These are phyloP conservation scores for Diploptera punctata DNA, from an alignment of 2,888 invertebrate genomes.

Conservation along the genomic window DNA sequence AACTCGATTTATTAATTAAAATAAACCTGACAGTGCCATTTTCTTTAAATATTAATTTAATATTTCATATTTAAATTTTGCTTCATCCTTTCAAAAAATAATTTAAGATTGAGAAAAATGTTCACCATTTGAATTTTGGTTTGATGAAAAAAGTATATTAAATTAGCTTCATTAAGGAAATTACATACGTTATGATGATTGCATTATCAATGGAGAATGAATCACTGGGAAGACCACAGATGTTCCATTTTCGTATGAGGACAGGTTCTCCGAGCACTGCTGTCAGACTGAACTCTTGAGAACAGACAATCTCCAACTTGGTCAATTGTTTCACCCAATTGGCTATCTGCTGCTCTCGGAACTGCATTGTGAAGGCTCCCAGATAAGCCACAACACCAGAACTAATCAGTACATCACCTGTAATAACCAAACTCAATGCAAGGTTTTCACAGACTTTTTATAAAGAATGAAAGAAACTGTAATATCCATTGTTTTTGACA, in stretches of 20 bases:
- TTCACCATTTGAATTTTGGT: too few relatives aligned
- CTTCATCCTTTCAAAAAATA: background rate
- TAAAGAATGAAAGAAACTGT: too few relatives aligned
- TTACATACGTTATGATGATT: conserved; percentile 80
- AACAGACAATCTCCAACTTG: conserved; percentile 76
- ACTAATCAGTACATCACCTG: conserved; percentile 89
- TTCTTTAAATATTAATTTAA: too few relatives aligned
- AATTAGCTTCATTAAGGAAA: conserved; percentile 3
- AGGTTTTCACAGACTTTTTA: too few relatives aligned
- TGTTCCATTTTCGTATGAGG: conserved; percentile 89
- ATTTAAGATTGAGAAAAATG: too few relatives aligned
- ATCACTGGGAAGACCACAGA: conserved; percentile 87
- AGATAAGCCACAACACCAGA: conserved; percentile 91
- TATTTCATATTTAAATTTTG: too few relatives aligned
- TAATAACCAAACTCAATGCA: conserved; percentile 49
- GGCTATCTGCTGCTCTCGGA: conserved; percentile 70
- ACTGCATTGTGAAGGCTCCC: conserved; percentile 84
- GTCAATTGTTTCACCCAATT: conserved; percentile 77
- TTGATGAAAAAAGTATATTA: too few relatives aligned
- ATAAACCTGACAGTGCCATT: too few relatives aligned
- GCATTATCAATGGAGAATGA: conserved; percentile 91
- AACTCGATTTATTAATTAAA: too few relatives aligned
- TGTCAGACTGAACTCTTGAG: conserved; percentile 76
- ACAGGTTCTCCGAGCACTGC: conserved; percentile 86
- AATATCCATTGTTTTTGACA: too few relatives aligned